phyloP scores from a whole-genome alignment of 2,113 vertebrate species.

The Cariama cristata region DNA sequence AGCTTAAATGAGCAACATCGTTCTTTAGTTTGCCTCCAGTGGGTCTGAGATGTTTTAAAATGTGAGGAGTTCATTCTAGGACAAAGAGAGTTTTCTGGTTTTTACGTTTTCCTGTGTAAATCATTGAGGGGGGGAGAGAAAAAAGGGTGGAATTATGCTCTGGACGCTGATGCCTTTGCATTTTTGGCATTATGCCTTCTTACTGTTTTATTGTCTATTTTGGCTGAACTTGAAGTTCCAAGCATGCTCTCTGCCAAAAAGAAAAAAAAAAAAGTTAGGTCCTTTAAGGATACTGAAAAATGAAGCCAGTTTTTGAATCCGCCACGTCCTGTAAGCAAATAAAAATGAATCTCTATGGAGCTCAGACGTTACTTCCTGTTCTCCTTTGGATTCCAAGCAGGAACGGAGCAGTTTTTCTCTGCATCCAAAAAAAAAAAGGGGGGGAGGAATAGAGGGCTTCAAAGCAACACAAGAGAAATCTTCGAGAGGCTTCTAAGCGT shows the following conservation, averaged over 20 bases:
- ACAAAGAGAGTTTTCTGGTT: slow-evolving; percentile 86
- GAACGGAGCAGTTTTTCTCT: slow-evolving; percentile 72
- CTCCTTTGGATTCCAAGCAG: slow-evolving; percentile 75
- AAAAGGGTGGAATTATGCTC: slow-evolving; percentile 82
- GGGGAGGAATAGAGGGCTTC: background rate
- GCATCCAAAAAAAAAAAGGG: slow-evolving; percentile 30
- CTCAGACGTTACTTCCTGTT: slow-evolving; percentile 82
- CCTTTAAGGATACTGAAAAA: slow-evolving; percentile 84
- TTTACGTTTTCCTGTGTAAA: slow-evolving; percentile 80
- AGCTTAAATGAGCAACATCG: slow-evolving; percentile 29
- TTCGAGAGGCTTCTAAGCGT: background rate
- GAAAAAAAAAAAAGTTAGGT: slow-evolving; percentile 80
- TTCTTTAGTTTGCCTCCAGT: slow-evolving; percentile 44
- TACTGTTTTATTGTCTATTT: slow-evolving; percentile 94
- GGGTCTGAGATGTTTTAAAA: slow-evolving; percentile 82
- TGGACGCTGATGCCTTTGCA: slow-evolving; percentile 83
- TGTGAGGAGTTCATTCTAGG: slow-evolving; percentile 86
- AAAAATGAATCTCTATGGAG: slow-evolving; percentile 80
- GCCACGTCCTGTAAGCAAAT: slow-evolving; percentile 82
- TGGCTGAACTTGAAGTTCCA: slow-evolving; percentile 90
- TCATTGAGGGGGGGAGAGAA: slow-evolving; percentile 67
- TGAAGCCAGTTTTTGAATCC: slow-evolving; percentile 82
- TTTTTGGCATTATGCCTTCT: slow-evolving; percentile 87
- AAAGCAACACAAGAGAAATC: background rate
- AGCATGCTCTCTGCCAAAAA: slow-evolving; percentile 77